Conservation (phyloP, 2,888 invertebrate species). For the Pheosia gnoma region DNA sequence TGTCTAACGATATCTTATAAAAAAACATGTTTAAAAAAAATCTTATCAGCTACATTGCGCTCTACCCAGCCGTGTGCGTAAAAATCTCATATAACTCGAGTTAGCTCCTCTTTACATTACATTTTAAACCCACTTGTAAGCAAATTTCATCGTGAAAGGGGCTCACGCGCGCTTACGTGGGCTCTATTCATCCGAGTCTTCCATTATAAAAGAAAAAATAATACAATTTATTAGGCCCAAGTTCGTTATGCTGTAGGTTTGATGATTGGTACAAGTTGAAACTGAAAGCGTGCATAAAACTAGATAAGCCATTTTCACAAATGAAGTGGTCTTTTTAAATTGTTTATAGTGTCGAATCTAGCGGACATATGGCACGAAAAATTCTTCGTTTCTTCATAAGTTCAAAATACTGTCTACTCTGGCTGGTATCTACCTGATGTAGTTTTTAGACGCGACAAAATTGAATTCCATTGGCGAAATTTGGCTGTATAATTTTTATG, state of each 20-base stretch:
- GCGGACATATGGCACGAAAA: too few species aligned
- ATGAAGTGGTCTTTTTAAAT: too few species aligned
- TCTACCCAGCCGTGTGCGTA: neutral
- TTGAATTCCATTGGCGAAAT: too few species aligned
- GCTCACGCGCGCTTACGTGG: constrained; percentile 13
- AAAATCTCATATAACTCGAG: constrained; percentile 3
- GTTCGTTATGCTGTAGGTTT: constrained; percentile 39
- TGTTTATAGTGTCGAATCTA: too few species aligned
- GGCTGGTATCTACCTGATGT: too few species aligned
- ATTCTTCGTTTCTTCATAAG: too few species aligned
- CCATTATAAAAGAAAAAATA: constrained; percentile 49
- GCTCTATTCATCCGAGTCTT: constrained; percentile 28
- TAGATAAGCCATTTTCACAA: too few species aligned
- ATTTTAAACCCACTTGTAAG: constrained; percentile 2
- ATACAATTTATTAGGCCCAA: constrained; percentile 49
- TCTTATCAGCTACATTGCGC: neutral
- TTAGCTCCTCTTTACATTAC: constrained; percentile 6
- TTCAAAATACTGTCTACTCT: too few species aligned
- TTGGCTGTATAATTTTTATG: too few species aligned
- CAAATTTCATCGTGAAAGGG: constrained; percentile 4
- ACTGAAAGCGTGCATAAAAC: constrained; percentile 6
- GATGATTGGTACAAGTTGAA: constrained; percentile 23
- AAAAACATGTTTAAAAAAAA: too few species aligned
- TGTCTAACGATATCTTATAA: too few species aligned
- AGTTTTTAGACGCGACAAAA: too few species aligned